Base-by-base conservation (phyloP, 2,888 invertebrate genomes). In the Euphydryas editha region DNA sequence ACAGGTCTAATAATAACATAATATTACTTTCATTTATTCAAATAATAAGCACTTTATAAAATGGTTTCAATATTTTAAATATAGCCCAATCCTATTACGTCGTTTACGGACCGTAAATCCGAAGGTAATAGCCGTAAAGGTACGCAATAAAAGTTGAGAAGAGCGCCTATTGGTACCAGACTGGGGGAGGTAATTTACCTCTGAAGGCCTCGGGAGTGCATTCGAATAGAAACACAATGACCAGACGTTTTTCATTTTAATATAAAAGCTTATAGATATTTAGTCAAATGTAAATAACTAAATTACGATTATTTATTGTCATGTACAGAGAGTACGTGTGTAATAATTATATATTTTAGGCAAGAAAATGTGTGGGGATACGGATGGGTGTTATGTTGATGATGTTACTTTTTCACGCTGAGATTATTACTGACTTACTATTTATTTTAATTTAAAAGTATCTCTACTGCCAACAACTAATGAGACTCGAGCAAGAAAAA, bases 121-220 rank as follows among this genome's bases (percentile, higher is more conserved):
- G 30, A 67, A 66, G 66, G 69, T 67, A 63, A 69, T 69, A 69
- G 59, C 67, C 66, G 46, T 69, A 69, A 67, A 67, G 60, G 59
- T 36, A 54, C 54, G 60, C 56, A 65, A 65, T 68, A 66, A 67
- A 67, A 66, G 42, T 30, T 55, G 24, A 56, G 62, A 56, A 44
- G 60, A 57, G 51, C 54, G 46, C 39, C 51, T 39, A 62, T 60
- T 58, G 57, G 59, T 66, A 66, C 18, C 59, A 55, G 60, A 21
- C 36, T 44, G 15, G 42, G 56, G 42, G 59, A 62, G 59, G 62
- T 62, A 63, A 69, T 69, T 69, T 66, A 51, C 62, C 58, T 49
- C 60, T 47, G 46, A 15, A 21, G 37, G 55, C 39, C 62, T 47
- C 58, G 13, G n/a, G 36, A 65, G 47, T 68, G 55, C 56, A 57